These are phyloP conservation scores for Cephonodes hylas DNA, from an alignment of 2,888 invertebrate species.

Conservation along the genomic window DNA sequence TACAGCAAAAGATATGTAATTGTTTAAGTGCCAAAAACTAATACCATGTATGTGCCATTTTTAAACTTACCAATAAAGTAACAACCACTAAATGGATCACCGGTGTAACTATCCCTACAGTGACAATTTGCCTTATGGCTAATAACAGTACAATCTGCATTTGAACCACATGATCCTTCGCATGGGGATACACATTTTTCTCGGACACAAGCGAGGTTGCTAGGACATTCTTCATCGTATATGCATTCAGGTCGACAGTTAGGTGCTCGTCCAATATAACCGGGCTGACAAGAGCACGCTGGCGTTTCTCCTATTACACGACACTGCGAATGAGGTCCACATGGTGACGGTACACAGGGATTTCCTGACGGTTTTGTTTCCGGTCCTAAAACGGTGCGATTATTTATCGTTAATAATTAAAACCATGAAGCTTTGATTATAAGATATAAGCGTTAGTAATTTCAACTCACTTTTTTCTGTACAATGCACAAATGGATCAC, in stretches of 20 bases:
- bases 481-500: constrained; percentile 91
- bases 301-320: constrained; percentile 87
- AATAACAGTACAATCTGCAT: constrained; percentile 89
- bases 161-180: constrained; percentile 90
- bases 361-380: constrained; percentile 82
- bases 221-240: constrained; percentile 91
- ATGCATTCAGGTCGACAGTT: constrained; percentile 93
- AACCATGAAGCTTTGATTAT: background rate
- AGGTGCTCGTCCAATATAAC: constrained; percentile 91
- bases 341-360: constrained; percentile 91
- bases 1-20: constrained; percentile 20
- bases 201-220: constrained; percentile 90
- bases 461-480: constrained; percentile 84
- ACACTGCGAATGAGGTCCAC: constrained; percentile 92
- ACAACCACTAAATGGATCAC: constrained; percentile 92
- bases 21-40: background rate
- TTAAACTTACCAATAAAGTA: constrained; percentile 65
- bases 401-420: background rate
- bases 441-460: background rate
- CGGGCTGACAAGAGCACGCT: constrained; percentile 89
- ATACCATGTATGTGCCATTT: background rate
- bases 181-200: constrained; percentile 92
- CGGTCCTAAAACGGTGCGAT: constrained; percentile 69
- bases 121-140: constrained; percentile 92
- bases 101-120: constrained; percentile 89